phyloP scores from a whole-genome alignment of 92 coral and sea anemone genomes.

The Pocillopora meandrina region DNA sequence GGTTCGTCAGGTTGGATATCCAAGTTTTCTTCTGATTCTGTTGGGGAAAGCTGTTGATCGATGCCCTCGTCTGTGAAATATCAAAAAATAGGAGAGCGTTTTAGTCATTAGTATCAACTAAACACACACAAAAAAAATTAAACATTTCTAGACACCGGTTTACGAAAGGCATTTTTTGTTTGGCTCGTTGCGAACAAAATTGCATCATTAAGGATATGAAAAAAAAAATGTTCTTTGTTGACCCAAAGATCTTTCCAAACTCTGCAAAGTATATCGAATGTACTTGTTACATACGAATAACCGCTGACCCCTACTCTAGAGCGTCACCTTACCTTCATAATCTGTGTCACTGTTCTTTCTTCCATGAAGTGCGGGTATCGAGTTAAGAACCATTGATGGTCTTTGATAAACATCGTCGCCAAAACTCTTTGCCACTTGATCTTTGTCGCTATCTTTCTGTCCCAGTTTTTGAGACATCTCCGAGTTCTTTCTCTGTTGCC shows the following conservation, averaged over 20 bases:
- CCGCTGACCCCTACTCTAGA: neutral
- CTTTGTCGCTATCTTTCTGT: constrained; percentile 48
- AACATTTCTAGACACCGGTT: too few species aligned
- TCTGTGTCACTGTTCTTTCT: constrained; percentile 43
- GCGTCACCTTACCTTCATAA: constrained; percentile 48
- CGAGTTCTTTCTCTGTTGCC: constrained; percentile 94
- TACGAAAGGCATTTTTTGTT: neutral
- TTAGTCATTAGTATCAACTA: neutral
- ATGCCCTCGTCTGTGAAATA: constrained; percentile 33
- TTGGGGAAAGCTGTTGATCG: constrained; percentile 41
- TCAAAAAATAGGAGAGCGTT: neutral
- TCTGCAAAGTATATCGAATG: neutral
- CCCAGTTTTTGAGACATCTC: constrained; percentile 65
- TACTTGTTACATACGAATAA: neutral
- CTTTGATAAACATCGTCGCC: constrained; percentile 82
- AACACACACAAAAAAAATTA: too few species aligned
- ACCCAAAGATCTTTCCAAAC: too few species aligned
- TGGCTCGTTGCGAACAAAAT: neutral
- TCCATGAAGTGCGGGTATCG: constrained; percentile 27
- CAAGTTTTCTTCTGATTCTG: constrained; percentile 36
- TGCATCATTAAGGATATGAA: neutral
- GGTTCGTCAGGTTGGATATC: constrained; percentile 22
- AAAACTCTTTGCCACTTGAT: constrained; percentile 24
- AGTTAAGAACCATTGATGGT: constrained; percentile 88
- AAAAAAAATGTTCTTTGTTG: too few species aligned